These are phyloP conservation scores for Nerophis ophidion DNA, from an alignment of 2,113 vertebrate genomes.

Conservation along the genomic window DNA sequence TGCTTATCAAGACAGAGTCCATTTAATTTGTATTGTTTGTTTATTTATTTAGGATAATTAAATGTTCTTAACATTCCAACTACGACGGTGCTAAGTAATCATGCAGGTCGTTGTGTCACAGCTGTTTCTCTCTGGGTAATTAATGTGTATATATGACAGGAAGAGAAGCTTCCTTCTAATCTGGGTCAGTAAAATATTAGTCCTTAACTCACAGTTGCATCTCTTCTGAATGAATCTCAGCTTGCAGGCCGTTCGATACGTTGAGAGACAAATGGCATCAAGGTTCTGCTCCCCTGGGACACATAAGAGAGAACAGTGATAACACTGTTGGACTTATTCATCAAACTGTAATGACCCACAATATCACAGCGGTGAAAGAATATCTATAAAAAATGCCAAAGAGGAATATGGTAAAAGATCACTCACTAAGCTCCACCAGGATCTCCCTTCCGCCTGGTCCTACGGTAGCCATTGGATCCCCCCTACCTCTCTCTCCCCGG, in stretches of 20 bases:
- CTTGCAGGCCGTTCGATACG: slow-evolving; percentile 93
- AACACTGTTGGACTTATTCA: background rate
- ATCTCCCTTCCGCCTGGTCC: slow-evolving; percentile 83
- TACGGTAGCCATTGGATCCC: slow-evolving; percentile 52
- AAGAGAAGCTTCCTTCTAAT: no score
- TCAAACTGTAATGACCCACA: no score
- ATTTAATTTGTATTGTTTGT: no score
- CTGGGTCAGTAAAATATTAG: background rate
- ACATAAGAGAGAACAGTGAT: slow-evolving; percentile 5
- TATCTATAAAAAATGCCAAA: background rate
- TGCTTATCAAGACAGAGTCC: no score
- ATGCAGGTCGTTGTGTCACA: no score
- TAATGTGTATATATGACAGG: no score
- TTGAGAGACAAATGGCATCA: slow-evolving; percentile 87
- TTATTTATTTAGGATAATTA: no score
- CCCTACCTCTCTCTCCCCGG: slow-evolving; percentile 76
- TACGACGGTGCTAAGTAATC: no score
- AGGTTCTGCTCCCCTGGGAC: slow-evolving; percentile 84
- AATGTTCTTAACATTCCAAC: no score
- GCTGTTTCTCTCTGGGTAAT: no score
- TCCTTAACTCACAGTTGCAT: slow-evolving; percentile 85
- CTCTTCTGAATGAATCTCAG: slow-evolving; percentile 91
- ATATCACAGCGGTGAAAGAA: background rate
- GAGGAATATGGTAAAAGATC: slow-evolving; percentile 2
- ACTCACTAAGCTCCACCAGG: slow-evolving; percentile 92